Conservation (phyloP, 2,113 vertebrate species). For the Tupaia chinensis region DNA sequence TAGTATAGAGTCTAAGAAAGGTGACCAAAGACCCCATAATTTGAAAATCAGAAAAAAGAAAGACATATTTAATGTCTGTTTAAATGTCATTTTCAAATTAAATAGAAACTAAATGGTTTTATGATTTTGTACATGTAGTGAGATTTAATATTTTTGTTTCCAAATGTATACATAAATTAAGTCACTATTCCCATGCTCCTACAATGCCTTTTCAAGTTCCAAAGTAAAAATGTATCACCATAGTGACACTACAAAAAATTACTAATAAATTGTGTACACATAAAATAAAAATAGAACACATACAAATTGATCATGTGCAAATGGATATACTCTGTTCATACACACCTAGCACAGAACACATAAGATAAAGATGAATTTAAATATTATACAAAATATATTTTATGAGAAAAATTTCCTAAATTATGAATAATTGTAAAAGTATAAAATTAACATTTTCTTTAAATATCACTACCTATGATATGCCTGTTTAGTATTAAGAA, state of each 20-base stretch:
- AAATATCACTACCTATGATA: too few species aligned
- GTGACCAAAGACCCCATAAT: neutral
- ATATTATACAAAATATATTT: too few species aligned
- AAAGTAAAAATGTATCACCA: neutral
- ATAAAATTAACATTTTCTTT: too few species aligned
- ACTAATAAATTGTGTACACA: neutral
- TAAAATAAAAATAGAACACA: neutral
- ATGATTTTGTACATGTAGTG: neutral
- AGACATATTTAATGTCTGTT: neutral
- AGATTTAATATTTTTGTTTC: neutral
- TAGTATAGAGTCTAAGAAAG: neutral
- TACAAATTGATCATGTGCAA: neutral
- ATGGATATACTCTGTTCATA: neutral
- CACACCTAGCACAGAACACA: neutral
- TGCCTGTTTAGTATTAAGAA: too few species aligned
- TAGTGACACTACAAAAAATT: neutral
- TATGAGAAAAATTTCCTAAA: too few species aligned
- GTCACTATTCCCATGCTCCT: neutral
- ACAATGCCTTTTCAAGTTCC: neutral
- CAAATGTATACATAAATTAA: neutral
- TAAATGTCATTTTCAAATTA: neutral
- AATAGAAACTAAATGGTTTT: neutral
- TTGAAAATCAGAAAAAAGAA: neutral
- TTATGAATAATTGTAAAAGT: too few species aligned
- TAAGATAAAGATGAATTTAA: neutral